A percentile compares a stretch with the other conserved stretches of the same genome.
phyloP scores from a whole-genome alignment of 37 sponge, comb jelly and placozoan species.

The Mnemiopsis leidyi region DNA sequence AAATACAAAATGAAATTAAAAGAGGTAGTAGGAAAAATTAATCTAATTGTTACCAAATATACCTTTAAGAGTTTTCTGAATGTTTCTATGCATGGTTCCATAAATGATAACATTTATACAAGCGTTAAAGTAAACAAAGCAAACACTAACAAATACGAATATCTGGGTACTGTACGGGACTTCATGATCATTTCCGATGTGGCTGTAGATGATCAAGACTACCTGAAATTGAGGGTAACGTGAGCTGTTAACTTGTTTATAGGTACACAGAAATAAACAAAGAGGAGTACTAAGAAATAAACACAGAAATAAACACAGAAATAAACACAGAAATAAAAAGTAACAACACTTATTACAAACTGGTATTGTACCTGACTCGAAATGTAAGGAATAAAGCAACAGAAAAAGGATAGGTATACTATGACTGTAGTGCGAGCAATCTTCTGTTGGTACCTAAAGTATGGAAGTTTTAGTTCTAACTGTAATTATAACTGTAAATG shows the following conservation, averaged over 20 bases:
- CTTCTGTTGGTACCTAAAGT: conserved; percentile 51
- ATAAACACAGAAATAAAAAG: no score
- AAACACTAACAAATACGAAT: conserved; percentile 42
- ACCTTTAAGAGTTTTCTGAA: conserved; percentile 19
- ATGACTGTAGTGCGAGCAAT: conserved; percentile 33
- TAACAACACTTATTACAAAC: no score
- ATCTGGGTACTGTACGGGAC: not conserved
- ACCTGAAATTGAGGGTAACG: no score
- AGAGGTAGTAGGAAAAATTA: no score
- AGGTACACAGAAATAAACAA: no score
- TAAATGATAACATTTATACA: conserved; percentile 60
- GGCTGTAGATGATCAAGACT: not conserved
- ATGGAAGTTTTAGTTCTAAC: not conserved
- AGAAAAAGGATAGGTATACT: conserved; percentile 54
- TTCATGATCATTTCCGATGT: not conserved
- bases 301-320: no score
- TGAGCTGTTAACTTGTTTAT: no score
- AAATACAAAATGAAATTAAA: no score
- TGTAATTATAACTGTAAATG: not conserved
- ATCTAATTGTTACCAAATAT: not conserved
- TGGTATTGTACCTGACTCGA: conserved; percentile 51
- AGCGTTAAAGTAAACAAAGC: conserved; percentile 41
- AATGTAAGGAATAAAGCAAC: conserved; percentile 49
- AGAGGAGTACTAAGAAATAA: no score
- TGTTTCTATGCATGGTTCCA: conserved; percentile 63